Base-by-base conservation (phyloP, 2,797 vertebrate genomes). In the Hapalemur alaotrensis region DNA sequence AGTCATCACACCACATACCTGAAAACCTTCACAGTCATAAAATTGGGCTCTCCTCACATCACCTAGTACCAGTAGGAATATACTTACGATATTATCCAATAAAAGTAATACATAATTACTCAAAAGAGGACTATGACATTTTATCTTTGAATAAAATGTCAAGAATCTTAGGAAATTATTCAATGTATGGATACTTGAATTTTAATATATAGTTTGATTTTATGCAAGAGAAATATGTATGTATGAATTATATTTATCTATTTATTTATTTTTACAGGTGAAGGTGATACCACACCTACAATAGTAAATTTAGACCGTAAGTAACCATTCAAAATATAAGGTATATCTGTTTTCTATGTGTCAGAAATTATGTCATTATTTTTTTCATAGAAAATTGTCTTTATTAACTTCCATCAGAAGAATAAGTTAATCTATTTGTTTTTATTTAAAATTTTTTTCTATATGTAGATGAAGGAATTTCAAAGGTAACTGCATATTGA, bases 261-360 rank as follows among this genome's bases (percentile, higher is more conserved):
- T 20, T 80, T 94, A 85, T 82, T 98, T 97, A 84, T 96, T 97
- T 98, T 97, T 96, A 82, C 96, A 99, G 99, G 99, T 98, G 98
- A 99, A 98, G 98, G 98, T 48, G 99, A 99, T 96, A 98, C 98
- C 75, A 98, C 98, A 73, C 98, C 98, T 85, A 97, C 98, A 59
- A 98, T 98, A 91, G 97, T 97, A 86, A 98, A 83, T 78, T 97
- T 98, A 76, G 98, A 99, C 73, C 98, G 99, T 99, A 98, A 98
- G 98, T 98, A 96, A 93, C 72, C 50, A 92, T 96, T 94, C 35
- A 72, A 86, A 80, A 46, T 70, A 50, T 28, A 41, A 54, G 69
- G 2, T 54, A n/a, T 52, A 38, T 65, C 69, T 89, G 80, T 5
- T 84, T 48, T 83, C 43, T 85, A 1, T 17, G 22, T 52, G 41